Evolutionary conservation across 2,888 invertebrate genomes (phyloP), one percentile per base, ranked within the genome.

Genomic region (Macrosiphum euphorbiae): DNA sequence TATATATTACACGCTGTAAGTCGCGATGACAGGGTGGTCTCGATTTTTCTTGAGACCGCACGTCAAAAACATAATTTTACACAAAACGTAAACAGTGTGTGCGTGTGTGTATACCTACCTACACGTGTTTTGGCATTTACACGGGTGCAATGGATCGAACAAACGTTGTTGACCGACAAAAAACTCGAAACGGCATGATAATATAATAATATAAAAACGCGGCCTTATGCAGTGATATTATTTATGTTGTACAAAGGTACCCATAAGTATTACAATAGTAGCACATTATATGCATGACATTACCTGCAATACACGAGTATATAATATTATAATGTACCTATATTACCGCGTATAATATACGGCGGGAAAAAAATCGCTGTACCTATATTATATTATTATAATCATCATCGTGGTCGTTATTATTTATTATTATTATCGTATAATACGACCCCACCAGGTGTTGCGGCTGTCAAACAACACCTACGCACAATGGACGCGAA

Each of bases 111-210:
- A 41, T 85, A 41, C 24, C 24, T 41, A 41, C 7, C 0, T 8
- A 78, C 61, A 67, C 52, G 78, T 78, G 90, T 78, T 90, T 78
- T 78, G 41, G 58, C 58, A 26, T 55, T 28, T 47, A 44, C 55
- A 16, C 58, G 58, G 44, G 58, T 89, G 58, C 41, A 55, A 58
- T 26, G 78, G 90, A 78, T 35, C 90, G 90, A 24, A 50, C 78
- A 35, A 90, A 90, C 90, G 90, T 90, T 90, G 90, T 90, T 90
- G 90, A 52, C 90, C 78, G 90, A 90, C 90, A 90, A 90, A 28
- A 67, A 61, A 90, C 58, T 88, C 41, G 88, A 88, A 58, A 55
- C 88, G 88, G 26, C 41, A 88, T 88, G 52, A 50, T 52, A 87
- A 52, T 35, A 50, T 87, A 88, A n/a, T 35, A 16, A 44, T 44